A percentile compares a stretch with the other conserved stretches of the same genome.
phyloP scores from a whole-genome alignment of 2,113 vertebrate species.

The Uropsilus gracilis region DNA sequence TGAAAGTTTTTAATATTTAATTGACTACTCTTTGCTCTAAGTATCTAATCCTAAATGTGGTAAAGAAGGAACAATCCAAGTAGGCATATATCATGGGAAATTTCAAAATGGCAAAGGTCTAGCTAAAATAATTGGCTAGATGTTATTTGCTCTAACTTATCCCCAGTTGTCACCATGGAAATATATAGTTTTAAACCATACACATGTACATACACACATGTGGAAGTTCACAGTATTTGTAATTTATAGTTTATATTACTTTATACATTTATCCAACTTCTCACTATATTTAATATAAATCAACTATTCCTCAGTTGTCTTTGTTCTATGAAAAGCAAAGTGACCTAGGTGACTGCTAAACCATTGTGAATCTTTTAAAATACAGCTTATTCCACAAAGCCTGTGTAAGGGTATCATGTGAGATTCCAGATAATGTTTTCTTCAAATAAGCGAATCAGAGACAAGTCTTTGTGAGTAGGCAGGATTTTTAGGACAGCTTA shows the following conservation, averaged over 20 bases:
- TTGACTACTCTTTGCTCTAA: conserved; percentile 13
- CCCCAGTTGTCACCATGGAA: conserved; percentile 60
- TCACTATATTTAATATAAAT: not conserved
- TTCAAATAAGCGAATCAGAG: conserved; percentile 68
- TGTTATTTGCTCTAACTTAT: conserved; percentile 38
- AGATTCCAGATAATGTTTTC: conserved; percentile 51
- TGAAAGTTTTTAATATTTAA: conserved; percentile 57
- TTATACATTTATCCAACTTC: not conserved
- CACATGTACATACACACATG: not conserved
- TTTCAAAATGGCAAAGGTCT: conserved; percentile 52
- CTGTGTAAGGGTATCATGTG: not conserved
- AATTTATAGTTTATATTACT: not conserved
- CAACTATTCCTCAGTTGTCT: not conserved
- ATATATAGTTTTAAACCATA: conserved; percentile 32
- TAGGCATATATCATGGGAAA: conserved; percentile 32
- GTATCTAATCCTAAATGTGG: not conserved
- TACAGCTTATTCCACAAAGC: not conserved
- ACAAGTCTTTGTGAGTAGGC: conserved; percentile 53
- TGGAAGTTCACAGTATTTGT: not conserved
- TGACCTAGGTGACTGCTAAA: not conserved
- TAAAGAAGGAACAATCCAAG: not conserved
- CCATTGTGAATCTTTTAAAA: not conserved
- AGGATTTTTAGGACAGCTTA: conserved; percentile 17
- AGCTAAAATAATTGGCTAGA: conserved; percentile 39
- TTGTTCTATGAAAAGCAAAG: not conserved